phyloP scores from a whole-genome alignment of 2,113 vertebrate genomes.

The Bufo bufo region DNA sequence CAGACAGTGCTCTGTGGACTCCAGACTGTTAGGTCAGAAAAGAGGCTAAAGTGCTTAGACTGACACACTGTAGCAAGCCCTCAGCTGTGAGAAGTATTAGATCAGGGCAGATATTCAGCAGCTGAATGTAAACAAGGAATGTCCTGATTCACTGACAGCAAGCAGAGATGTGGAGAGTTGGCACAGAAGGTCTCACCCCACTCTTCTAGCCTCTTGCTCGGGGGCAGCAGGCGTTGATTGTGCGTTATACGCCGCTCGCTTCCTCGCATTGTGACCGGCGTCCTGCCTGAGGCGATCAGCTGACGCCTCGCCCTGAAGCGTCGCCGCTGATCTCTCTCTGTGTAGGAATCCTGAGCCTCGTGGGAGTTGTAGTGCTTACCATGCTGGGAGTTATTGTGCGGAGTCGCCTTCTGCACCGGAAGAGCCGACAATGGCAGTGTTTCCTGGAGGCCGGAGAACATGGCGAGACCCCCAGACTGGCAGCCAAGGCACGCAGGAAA shows the following conservation, averaged over 20 bases:
- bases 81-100: neutral
- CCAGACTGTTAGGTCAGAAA: too few relatives aligned
- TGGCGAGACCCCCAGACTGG: neutral
- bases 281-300: neutral
- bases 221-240: neutral
- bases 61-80: neutral
- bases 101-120: neutral
- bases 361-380: neutral
- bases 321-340: neutral
- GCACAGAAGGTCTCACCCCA: neutral
- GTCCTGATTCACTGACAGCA: neutral
- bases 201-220: too few relatives aligned
- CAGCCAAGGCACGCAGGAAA: slow-evolving; percentile 37
- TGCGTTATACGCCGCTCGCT: neutral
- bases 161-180: neutral
- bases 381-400: neutral
- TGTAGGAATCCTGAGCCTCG: neutral
- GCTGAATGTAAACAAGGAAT: neutral
- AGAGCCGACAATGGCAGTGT: slow-evolving; percentile 29
- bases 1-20: too few relatives aligned
- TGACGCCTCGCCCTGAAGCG: neutral
- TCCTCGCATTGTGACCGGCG: slow-evolving; percentile 12
- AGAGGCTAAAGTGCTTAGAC: too few relatives aligned
- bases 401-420: slow-evolving; percentile 8
- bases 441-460: slow-evolving; percentile 27